A percentile compares a stretch with the other conserved stretches of the same genome.
Conservation (phyloP, 1,140 invertebrate species). For the Drosophila kepulauana region DNA sequence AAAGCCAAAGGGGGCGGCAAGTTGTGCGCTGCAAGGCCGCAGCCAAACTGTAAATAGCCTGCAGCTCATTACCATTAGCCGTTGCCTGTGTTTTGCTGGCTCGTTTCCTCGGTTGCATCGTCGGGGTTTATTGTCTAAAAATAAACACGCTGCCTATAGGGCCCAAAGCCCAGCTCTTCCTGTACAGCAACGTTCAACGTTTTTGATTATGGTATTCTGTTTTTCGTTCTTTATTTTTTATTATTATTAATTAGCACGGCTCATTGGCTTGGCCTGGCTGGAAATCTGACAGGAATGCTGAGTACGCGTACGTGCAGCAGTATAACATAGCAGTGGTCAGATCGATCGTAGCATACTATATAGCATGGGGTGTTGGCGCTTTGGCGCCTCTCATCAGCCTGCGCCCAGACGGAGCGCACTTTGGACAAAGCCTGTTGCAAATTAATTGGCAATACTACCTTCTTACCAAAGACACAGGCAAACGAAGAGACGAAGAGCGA, state of each 20-base stretch:
- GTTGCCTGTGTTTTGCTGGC: constrained; percentile 21
- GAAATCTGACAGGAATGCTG: constrained; percentile 71
- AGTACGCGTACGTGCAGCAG: constrained; percentile 40
- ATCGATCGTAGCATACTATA: neutral
- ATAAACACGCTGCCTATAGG: constrained; percentile 55
- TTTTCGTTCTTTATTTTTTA: constrained; percentile 52
- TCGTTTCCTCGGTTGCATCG: constrained; percentile 36
- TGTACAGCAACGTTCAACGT: constrained; percentile 28
- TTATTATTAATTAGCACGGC: constrained; percentile 79
- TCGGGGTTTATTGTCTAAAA: constrained; percentile 77
- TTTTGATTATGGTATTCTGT: constrained; percentile 11
- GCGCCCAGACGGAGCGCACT: constrained; percentile 34
- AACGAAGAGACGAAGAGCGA: neutral
- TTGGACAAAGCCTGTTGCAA: constrained; percentile 77
- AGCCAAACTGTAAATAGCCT: constrained; percentile 77
- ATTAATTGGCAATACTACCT: constrained; percentile 73
- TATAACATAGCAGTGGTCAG: constrained; percentile 13
- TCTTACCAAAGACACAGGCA: constrained; percentile 43
- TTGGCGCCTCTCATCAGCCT: constrained; percentile 80
- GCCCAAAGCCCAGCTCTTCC: constrained; percentile 51
- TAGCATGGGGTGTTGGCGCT: constrained; percentile 74
- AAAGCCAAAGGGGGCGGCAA: constrained; percentile 34
- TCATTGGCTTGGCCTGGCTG: constrained; percentile 40
- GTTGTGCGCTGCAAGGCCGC: constrained; percentile 59
- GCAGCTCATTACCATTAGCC: constrained; percentile 80